phyloP scores from a whole-genome alignment of 2,888 invertebrate species.

The Spicauda simplicius region DNA sequence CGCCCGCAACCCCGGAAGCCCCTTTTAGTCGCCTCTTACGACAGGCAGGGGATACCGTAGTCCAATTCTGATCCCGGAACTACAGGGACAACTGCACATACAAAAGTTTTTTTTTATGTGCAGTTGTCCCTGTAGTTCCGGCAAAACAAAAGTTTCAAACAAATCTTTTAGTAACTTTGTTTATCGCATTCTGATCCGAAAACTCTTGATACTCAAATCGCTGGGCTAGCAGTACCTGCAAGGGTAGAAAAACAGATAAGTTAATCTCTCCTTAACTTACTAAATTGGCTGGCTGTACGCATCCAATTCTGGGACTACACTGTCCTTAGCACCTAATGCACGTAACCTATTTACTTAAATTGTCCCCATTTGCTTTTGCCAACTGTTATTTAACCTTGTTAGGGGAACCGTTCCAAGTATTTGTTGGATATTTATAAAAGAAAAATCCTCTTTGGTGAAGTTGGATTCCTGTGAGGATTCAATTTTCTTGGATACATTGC shows the following conservation, averaged over 20 bases:
- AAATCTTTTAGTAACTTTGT: too few relatives aligned
- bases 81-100: too few relatives aligned
- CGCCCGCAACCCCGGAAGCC: too few relatives aligned
- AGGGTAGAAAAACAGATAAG: background rate
- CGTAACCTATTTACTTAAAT: conserved; percentile 52
- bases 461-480: conserved; percentile 16
- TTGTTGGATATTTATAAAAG: conserved; percentile 27
- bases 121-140: too few relatives aligned
- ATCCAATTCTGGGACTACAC: conserved; percentile 54
- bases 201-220: too few relatives aligned
- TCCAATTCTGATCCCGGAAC: too few relatives aligned
- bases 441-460: conserved; percentile 8
- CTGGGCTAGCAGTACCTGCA: background rate
- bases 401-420: conserved; percentile 26
- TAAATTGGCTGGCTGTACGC: conserved; percentile 53
- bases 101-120: too few relatives aligned
- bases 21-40: too few relatives aligned
- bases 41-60: too few relatives aligned
- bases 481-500: conserved; percentile 10
- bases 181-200: too few relatives aligned
- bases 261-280: conserved; percentile 49
- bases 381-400: conserved; percentile 37
- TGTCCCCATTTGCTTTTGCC: conserved; percentile 47
- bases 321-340: conserved; percentile 53
- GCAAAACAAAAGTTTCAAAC: too few relatives aligned